Evolutionary conservation across 2,113 vertebrate genomes (phyloP), one percentile per base, ranked within the genome.

Genomic region (Hippocampus guttulatus): DNA sequence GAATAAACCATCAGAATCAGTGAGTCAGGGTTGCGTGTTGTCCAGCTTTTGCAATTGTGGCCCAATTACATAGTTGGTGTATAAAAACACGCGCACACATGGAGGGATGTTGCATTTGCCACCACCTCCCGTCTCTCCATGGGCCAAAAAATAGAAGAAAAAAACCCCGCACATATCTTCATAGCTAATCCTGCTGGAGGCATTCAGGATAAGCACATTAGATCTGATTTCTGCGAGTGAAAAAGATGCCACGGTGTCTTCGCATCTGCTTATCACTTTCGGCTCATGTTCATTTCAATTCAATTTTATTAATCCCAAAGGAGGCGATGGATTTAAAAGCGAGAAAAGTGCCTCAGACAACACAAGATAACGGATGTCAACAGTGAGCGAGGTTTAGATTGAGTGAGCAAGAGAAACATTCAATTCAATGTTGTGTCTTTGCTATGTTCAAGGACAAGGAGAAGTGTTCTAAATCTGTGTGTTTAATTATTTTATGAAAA

Each of bases 101-200:
- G 64, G 43, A 58, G 55, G 73, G 25, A 21, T 47, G 43, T 30
- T n/a, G 65, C 52, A 67, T 71, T 61, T 65, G 47, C 8, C 27
- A 18, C 14, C 23, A 23, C 43, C 43, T 65, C 69, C 66, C 3
- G 68, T 73, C 55, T 78, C 78, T 68, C 61, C 5, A 8, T 58
- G 47, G 64, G 54, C 55, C 25, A 76, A 67, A 64, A 75, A 73
- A 75, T 55, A 55, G 21, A 54, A 9, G 0, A 57, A 1, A 76
- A 47, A 62, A 75, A 75, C 70, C 75, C 72, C 67, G 84, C 85
- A 81, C 88, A 88, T 38, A 38, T 88, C 40, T 66, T 75, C 58
- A 77, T 30, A 57, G 84, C 88, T 91, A 91, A 92, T 91, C 88
- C 87, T 85, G 87, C 91, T 88, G 85, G 72, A 71, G 69, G 78